Conservation (phyloP, 2,113 vertebrate species). For the Pachypanchax playfairii region DNA sequence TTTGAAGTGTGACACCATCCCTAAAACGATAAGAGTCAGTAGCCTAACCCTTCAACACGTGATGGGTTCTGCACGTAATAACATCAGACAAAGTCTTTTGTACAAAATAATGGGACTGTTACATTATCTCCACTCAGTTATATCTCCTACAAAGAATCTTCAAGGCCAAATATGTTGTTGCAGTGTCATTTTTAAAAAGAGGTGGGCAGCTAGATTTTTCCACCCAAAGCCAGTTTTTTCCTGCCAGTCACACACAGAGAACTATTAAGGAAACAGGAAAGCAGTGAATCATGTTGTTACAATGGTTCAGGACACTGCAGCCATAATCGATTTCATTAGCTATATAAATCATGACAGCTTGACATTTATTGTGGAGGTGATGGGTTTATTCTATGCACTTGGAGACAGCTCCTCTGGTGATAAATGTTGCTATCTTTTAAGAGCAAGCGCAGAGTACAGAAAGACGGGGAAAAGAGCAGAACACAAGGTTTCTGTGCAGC, state of each 20-base stretch:
- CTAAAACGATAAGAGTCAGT: constrained; percentile 55
- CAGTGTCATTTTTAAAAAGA: constrained; percentile 41
- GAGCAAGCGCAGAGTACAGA: constrained; percentile 79
- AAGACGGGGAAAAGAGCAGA: constrained; percentile 24
- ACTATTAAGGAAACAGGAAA: constrained; percentile 70
- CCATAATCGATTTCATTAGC: constrained; percentile 93
- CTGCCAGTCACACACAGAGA: constrained; percentile 24
- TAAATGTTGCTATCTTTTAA: constrained; percentile 87
- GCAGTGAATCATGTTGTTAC: constrained; percentile 77
- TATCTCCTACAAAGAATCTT: constrained; percentile 56
- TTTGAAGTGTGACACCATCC: constrained; percentile 62
- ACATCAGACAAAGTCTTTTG: constrained; percentile 66
- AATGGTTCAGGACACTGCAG: constrained; percentile 66
- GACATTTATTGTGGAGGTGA: constrained; percentile 93
- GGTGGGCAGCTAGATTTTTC: constrained; percentile 12
- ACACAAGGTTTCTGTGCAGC: constrained; percentile 23
- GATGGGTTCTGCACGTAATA: constrained; percentile 49
- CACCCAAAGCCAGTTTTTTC: constrained; percentile 12
- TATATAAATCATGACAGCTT: constrained; percentile 90
- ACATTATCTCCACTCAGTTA: constrained; percentile 61
- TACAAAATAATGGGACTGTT: constrained; percentile 55
- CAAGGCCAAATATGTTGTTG: constrained; percentile 71
- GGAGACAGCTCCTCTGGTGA: constrained; percentile 84
- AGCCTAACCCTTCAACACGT: constrained; percentile 53
- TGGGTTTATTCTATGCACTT: constrained; percentile 91